phyloP scores from a whole-genome alignment of 92 coral and sea anemone genomes.

The Epizoanthus stellaris region DNA sequence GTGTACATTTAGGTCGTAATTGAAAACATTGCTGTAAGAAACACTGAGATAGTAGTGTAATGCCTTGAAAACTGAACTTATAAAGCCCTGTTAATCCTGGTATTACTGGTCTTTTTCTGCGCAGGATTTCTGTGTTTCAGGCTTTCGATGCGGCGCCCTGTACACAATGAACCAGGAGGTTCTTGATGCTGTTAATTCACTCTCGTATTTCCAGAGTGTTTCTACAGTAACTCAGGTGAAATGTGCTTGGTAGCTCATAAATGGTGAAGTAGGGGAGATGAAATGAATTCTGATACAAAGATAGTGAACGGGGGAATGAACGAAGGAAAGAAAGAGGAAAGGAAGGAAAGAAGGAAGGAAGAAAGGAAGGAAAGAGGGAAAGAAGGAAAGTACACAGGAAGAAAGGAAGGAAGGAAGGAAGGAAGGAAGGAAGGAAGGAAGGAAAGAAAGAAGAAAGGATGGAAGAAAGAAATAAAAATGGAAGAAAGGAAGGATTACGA shows the following conservation, averaged over 20 bases:
- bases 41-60: too few species aligned
- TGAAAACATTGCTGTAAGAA: too few species aligned
- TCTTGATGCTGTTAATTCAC: constrained; percentile 45
- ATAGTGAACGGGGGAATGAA: too few species aligned
- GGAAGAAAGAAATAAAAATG: too few species aligned
- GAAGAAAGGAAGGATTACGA: too few species aligned
- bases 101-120: not conserved
- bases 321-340: too few species aligned
- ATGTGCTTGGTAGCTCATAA: too few species aligned
- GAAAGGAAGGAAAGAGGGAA: not conserved
- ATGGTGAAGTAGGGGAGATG: too few species aligned
- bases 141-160: constrained; percentile 87
- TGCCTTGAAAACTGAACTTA: not conserved
- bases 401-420: too few species aligned
- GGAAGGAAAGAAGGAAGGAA: not conserved
- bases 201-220: constrained; percentile 67
- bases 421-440: too few species aligned
- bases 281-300: not conserved
- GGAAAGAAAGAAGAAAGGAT: too few species aligned
- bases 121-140: constrained; percentile 92
- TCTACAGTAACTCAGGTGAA: constrained; percentile 83
- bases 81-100: not conserved
- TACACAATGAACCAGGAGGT: constrained; percentile 81
- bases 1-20: too few species aligned
- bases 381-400: not conserved